Base-by-base conservation (phyloP, 1,140 invertebrate genomes). In the Heliconius melpomene region DNA sequence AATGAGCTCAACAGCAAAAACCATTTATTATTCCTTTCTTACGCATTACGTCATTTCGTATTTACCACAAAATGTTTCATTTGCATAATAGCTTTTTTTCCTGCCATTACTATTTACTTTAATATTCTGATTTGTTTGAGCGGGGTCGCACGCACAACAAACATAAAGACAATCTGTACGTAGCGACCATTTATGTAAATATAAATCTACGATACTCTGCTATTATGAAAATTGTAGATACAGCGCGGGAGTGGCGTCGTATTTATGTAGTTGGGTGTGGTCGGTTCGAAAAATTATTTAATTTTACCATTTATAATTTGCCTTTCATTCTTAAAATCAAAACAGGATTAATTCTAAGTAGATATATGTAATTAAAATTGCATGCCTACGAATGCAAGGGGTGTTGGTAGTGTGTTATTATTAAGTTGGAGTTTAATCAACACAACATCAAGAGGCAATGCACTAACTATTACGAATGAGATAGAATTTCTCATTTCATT, bases 401-500 rank as follows among this genome's bases (percentile, higher is more conserved):
- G 81, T 71, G 78, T 32, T 6, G 6, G 6, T 79, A 86, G 82
- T 82, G 82, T 88, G 89, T 89, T 91, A 91, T 91, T 88, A 90
- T 88, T 89, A 87, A 87, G 81, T 87, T 85, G 87, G 88, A 81
- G 85, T 91, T 94, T 93, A 93, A 94, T 94, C 91, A 93, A 93
- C 91, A 90, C 87, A 93, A 90, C 90, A 93, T 92, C 91, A 90
- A 87, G 92, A 90, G 90, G 91, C 91, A 88, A 92, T 92, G 91
- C 90, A 88, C 85, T 36, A 36, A 91, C 90, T 93, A 93, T 93
- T 92, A 92, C 89, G 89, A 90, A 89, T 90, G 90, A 86, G 90
- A 93, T 94, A 94, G 92, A 93, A 90, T 91, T 94, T 94, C 92
- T 94, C 91, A 91, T 94, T 94, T 93, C 89, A 93, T 93, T 94